phyloP scores from a whole-genome alignment of 2,888 invertebrate genomes.

The Aphodius sticticus region DNA sequence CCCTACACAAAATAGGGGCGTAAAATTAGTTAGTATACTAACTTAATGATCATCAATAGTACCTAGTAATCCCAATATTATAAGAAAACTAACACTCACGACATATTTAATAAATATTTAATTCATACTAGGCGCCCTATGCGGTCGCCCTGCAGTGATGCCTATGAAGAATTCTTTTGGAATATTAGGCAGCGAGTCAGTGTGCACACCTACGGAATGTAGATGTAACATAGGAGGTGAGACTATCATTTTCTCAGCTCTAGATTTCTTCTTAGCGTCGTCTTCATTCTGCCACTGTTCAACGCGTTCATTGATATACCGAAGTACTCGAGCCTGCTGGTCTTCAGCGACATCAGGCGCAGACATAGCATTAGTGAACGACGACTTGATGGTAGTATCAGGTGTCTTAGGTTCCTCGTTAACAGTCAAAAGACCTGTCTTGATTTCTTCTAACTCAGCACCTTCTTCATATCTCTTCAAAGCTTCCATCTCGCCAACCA shows the following conservation, averaged over 20 bases:
- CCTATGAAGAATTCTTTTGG: conserved; percentile 24
- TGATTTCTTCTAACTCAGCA: background rate
- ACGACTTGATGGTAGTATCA: background rate
- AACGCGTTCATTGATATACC: background rate
- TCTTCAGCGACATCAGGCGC: background rate
- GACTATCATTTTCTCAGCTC: background rate
- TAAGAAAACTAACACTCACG: too few species aligned
- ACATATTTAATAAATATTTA: background rate
- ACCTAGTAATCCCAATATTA: too few species aligned
- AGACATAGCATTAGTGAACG: background rate
- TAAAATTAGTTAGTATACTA: too few species aligned
- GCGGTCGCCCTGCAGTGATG: background rate
- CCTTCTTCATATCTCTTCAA: background rate
- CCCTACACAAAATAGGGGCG: too few species aligned
- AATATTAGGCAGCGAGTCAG: conserved; percentile 30
- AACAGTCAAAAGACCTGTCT: background rate
- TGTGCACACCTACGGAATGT: conserved; percentile 27
- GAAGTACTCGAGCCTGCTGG: background rate
- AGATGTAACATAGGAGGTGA: background rate
- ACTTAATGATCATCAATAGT: too few species aligned
- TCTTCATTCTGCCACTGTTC: background rate
- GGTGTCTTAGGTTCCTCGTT: background rate
- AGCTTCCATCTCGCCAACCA: background rate
- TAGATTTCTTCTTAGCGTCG: background rate
- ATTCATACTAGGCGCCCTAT: background rate